Percentiles rank a stretch among this genome's conserved stretches.
These are phyloP conservation scores for Psilopogon haemacephalus DNA, from an alignment of 2,113 vertebrate genomes.

Conservation along the genomic window DNA sequence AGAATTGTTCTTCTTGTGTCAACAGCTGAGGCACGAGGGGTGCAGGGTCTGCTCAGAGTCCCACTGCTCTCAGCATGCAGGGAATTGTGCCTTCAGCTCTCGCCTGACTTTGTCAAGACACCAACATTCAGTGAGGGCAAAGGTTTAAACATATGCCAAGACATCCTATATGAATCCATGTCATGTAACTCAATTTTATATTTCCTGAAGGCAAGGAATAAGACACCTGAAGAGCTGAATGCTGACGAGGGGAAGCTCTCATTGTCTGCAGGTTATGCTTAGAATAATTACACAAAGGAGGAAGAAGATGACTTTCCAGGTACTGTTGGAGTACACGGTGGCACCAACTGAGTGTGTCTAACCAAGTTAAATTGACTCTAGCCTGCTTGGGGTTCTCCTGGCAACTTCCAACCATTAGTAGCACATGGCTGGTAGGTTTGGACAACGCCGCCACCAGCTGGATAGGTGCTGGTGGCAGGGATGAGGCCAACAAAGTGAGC, in stretches of 20 bases:
- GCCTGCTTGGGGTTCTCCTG: background rate
- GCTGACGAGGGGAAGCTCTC: background rate
- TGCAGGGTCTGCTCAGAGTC: background rate
- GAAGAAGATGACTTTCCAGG: background rate
- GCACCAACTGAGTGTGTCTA: background rate
- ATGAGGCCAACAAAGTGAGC: background rate
- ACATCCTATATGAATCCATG: background rate
- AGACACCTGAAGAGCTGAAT: background rate
- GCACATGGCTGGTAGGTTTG: background rate
- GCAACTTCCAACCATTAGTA: background rate
- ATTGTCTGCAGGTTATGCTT: background rate
- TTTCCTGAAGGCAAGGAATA: background rate
- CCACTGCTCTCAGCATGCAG: background rate
- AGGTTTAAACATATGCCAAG: background rate
- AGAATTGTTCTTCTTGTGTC: background rate
- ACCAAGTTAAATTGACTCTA: background rate
- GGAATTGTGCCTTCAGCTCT: background rate
- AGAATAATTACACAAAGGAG: background rate
- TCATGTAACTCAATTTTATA: background rate
- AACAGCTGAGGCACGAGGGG: background rate
- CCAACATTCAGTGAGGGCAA: background rate
- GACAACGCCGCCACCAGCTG: conserved; percentile 42
- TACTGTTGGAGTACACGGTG: background rate
- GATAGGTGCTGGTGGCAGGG: background rate
- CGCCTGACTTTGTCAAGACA: background rate